These are phyloP conservation scores for Nudaria mundana DNA, from an alignment of 2,888 invertebrate species.

Conservation along the genomic window DNA sequence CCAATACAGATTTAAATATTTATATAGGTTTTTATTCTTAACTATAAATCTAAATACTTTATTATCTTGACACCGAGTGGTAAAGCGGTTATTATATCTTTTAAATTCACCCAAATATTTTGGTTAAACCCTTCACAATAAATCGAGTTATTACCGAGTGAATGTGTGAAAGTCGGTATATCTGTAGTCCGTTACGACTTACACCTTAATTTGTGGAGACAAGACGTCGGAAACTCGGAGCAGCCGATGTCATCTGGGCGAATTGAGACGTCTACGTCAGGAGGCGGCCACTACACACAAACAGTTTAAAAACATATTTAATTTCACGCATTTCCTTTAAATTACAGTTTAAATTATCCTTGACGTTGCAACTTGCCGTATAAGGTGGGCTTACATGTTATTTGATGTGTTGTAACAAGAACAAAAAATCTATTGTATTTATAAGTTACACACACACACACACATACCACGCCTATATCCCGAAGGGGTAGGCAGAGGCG, in stretches of 20 bases:
- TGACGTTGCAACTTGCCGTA: conserved; percentile 27
- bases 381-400: conserved; percentile 28
- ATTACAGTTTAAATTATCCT: conserved; percentile 46
- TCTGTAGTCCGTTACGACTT: conserved; percentile 37
- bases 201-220: conserved; percentile 49
- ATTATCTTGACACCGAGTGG: conserved; percentile 13
- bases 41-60: conserved; percentile 2
- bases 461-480: too few relatives aligned
- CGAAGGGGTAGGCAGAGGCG: too few relatives aligned
- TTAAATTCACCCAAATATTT: conserved; percentile 38
- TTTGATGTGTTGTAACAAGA: conserved; percentile 31
- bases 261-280: conserved; percentile 55
- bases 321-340: conserved; percentile 49
- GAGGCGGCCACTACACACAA: conserved; percentile 38
- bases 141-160: conserved; percentile 35
- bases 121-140: conserved; percentile 43
- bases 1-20: too few relatives aligned
- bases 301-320: conserved; percentile 50
- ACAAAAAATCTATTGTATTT: conserved; percentile 22
- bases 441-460: too few relatives aligned
- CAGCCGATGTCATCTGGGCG: conserved; percentile 48
- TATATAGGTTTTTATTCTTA: too few relatives aligned
- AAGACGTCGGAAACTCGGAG: too few relatives aligned
- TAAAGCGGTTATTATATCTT: conserved; percentile 13
- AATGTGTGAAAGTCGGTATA: conserved; percentile 38